Evolutionary conservation across 2,888 invertebrate species (phyloP), one percentile per base, ranked within the genome.

Genomic region (Celastrina argiolus): DNA sequence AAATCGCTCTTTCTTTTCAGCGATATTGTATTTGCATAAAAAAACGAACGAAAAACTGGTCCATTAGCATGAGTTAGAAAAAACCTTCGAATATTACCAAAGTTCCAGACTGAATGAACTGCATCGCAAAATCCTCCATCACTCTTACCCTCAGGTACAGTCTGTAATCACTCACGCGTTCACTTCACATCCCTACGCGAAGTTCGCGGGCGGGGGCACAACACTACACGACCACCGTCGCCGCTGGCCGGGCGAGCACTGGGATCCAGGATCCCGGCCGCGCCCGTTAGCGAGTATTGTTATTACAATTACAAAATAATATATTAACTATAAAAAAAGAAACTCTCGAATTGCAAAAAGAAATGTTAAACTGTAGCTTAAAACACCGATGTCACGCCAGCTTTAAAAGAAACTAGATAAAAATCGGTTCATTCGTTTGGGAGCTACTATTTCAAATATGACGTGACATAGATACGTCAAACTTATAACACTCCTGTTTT

Each of bases 241-340:
- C 59, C 77, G 77, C 73, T 71, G 75, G 79, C 82, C 81, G 81
- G 83, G 80, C 74, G 76, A 76, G 74, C 74, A 83, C 82, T 83
- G 82, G 69, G 63, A 72, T 74, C 76, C 73, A 74, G 74, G 76
- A 74, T 74, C 68, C 77, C 70, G 69, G 74, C 73, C 75, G 74
- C 73, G 73, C 73, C 75, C 72, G 74, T 75, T 76, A 70, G 73
- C 70, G 45, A 45, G 18, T 18, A 7, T 56, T 14, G n/a, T 12
- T 18, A 51, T 51, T 51, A 51, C 18, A 8, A 18, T 16, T 45
- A 18, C n/a, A 42, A 42, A 45, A 51, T 6, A 36, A 36, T 5
- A 36, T 1, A 1, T 36, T 36, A 36, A 36, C n/a, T n/a, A n/a
- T n/a, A n/a, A n/a, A n/a, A n/a, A n/a, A n/a, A n/a, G n/a, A n/a